These are phyloP conservation scores for Xenopus tropicalis DNA, from an alignment of 2,113 vertebrate genomes.

Conservation along the genomic window DNA sequence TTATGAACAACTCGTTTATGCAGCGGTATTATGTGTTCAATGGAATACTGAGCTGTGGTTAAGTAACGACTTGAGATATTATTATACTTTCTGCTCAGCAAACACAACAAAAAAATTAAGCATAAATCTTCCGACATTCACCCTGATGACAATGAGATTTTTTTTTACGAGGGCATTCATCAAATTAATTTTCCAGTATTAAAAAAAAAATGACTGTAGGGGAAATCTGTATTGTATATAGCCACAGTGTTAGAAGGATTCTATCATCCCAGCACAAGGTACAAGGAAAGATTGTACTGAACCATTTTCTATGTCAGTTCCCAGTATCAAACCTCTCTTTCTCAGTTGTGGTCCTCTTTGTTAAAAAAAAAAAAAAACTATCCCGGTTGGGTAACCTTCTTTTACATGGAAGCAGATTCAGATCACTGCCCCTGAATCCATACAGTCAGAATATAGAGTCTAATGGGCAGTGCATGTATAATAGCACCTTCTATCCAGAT, in stretches of 20 bases:
- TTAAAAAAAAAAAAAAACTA: no score
- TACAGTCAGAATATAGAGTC: no score
- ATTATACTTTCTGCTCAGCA: not conserved
- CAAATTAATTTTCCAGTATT: not conserved
- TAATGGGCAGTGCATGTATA: no score
- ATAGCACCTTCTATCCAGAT: no score
- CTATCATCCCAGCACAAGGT: not conserved
- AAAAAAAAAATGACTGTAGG: not conserved
- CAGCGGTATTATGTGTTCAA: conserved; percentile 2
- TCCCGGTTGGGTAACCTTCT: no score
- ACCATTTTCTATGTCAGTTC: not conserved
- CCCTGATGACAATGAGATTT: not conserved
- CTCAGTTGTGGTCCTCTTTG: no score
- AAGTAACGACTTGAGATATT: conserved; percentile 24
- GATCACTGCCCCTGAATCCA: no score
- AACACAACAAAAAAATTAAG: not conserved
- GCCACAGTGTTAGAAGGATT: no score
- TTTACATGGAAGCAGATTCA: no score
- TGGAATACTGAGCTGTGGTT: not conserved
- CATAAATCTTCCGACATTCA: not conserved
- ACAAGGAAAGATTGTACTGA: no score
- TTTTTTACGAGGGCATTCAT: not conserved
- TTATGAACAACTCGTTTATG: conserved; percentile 7
- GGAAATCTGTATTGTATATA: not conserved
- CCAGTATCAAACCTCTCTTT: no score